phyloP scores from a whole-genome alignment of 2,797 vertebrate genomes.

The Alauda arvensis region DNA sequence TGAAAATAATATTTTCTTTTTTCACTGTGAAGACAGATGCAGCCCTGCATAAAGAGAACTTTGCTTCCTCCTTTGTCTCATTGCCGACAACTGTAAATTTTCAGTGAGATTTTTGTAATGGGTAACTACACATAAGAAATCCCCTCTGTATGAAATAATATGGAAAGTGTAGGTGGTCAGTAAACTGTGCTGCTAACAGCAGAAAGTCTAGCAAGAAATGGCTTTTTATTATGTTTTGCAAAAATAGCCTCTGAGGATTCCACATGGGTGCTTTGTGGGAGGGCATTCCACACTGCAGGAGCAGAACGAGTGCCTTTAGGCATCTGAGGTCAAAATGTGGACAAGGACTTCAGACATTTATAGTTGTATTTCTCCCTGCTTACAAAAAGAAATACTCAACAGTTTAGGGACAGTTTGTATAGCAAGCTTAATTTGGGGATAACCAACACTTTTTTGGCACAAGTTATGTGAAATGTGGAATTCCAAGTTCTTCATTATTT shows the following conservation, averaged over 20 bases:
- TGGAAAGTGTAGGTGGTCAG: neutral
- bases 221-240: conserved; percentile 25
- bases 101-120: conserved; percentile 14
- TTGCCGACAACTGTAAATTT: conserved; percentile 19
- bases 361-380: conserved; percentile 39
- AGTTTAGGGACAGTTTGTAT: conserved; percentile 6
- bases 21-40: neutral
- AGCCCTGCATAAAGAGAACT: conserved; percentile 16
- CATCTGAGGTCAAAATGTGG: conserved; percentile 36
- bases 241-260: conserved; percentile 16
- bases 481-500: neutral
- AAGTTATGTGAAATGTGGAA: neutral
- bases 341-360: conserved; percentile 22
- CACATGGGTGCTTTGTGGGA: conserved; percentile 27
- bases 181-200: neutral
- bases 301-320: conserved; percentile 23
- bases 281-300: conserved; percentile 27
- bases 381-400: conserved; percentile 7
- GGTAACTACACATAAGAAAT: neutral
- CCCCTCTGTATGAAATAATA: neutral
- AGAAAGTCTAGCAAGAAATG: conserved; percentile 34
- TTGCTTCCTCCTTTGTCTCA: conserved; percentile 21
- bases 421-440: conserved; percentile 23
- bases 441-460: neutral
- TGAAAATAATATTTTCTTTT: conserved; percentile 27